A percentile compares a stretch with the other conserved stretches of the same genome.
Evolutionary conservation across 2,888 invertebrate genomes (phyloP).

Genomic region (Sinohyriopsis cumingii): DNA sequence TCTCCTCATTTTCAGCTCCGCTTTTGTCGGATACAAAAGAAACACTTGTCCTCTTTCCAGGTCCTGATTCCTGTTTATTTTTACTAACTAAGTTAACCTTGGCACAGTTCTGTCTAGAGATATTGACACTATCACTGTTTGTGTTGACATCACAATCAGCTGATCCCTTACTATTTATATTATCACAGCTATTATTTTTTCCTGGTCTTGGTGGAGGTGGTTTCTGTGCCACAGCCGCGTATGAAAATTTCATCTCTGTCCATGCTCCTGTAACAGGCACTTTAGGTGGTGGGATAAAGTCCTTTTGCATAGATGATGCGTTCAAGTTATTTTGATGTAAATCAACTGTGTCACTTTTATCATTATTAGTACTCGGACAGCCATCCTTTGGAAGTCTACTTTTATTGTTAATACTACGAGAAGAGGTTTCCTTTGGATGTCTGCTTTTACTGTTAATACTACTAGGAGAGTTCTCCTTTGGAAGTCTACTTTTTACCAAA

Average conservation of each 20-base stretch:
- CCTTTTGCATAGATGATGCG: too few relatives aligned
- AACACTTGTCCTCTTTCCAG: conserved; percentile 25
- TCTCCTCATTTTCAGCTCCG: conserved; percentile 28
- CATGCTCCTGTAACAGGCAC: neutral
- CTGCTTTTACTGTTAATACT: too few relatives aligned
- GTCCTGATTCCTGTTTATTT: conserved; percentile 18
- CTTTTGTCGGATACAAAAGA: conserved; percentile 5
- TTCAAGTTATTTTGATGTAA: too few relatives aligned
- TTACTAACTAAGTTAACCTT: conserved; percentile 1
- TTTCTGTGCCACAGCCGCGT: conserved; percentile 48
- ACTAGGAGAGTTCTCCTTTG: too few relatives aligned
- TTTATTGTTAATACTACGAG: too few relatives aligned
- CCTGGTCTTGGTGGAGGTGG: conserved; percentile 5
- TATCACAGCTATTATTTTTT: conserved; percentile 2
- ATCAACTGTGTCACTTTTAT: too few relatives aligned
- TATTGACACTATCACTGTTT: too few relatives aligned
- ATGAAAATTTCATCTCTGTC: conserved; percentile 22
- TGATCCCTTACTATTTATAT: too few relatives aligned
- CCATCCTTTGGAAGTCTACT: too few relatives aligned
- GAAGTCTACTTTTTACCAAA: neutral
- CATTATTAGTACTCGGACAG: too few relatives aligned
- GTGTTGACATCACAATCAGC: too few relatives aligned
- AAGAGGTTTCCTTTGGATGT: too few relatives aligned
- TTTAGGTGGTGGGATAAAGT: neutral
- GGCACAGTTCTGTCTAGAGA: neutral